Evolutionary conservation across 2,888 invertebrate genomes (phyloP), one percentile per base, ranked within the genome.

Genomic region (Synanthedon vespiformis): DNA sequence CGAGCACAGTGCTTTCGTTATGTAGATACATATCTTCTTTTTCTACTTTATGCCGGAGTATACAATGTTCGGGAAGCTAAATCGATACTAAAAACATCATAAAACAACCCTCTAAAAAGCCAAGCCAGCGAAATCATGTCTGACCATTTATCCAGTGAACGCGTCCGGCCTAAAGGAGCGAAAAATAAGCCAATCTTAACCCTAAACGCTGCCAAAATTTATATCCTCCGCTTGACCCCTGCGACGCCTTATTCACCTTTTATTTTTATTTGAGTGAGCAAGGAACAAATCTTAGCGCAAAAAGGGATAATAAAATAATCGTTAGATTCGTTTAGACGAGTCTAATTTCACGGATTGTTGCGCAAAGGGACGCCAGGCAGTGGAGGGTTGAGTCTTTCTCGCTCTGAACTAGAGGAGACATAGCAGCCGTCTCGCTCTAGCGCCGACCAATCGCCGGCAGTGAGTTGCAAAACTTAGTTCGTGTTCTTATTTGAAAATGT

Each of bases 291-390:
- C 87, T 87, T 86, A 86, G 85, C 75, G 84, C 74, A 83, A 83
- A 85, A 83, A 80, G 85, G 85, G 83, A 86, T 86, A 87, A 86
- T 87, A 87, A 87, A 87, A 86, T 87, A 87, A 87, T 86, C 87
- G 87, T 86, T 86, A 85, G 81, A 85, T 86, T 84, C 87, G 86
- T 86, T 85, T 86, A 87, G 86, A 85, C 83, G 85, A 80, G 65
- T 84, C 84, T 82, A 87, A 87, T 87, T 87, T 87, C 86, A 86
- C 80, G 87, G 80, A 68, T 82, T 80, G 82, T 68, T 85, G 85
- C 79, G 72, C 79, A 83, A 86, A 84, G 84, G 87, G 85, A 78
- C 74, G 72, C 63, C 22, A 62, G 63, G 68, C 67, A 64, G 64
- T 57, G 62, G 64, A 74, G 78, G 77, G 77, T 77, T 71, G 66